Conservation (phyloP, 2,888 invertebrate species). For the Onchidella celtica region DNA sequence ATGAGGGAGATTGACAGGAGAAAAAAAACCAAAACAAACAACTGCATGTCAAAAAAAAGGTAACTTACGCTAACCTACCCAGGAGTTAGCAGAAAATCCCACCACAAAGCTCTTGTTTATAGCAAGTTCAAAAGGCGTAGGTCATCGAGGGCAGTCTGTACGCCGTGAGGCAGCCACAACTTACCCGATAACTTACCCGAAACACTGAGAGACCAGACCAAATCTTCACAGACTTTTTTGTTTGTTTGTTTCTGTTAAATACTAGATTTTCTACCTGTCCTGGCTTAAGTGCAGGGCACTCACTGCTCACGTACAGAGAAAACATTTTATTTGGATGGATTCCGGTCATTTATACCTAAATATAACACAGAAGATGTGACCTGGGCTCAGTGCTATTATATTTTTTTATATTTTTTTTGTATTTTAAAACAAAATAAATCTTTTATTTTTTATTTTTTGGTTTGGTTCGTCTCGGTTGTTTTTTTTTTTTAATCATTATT, state of each 20-base stretch:
- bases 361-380: conserved; percentile 20
- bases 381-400: conserved; percentile 12
- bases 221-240: conserved; percentile 21
- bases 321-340: too few species aligned
- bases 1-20: background rate
- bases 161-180: conserved; percentile 53
- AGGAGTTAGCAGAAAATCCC: conserved; percentile 35
- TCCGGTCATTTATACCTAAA: too few species aligned
- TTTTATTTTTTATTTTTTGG: conserved; percentile 7
- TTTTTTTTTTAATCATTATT: too few species aligned
- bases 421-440: conserved; percentile 18
- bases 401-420: background rate
- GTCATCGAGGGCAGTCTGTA: conserved; percentile 45
- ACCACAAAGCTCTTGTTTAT: conserved; percentile 35
- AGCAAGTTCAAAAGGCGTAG: conserved; percentile 41
- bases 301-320: too few species aligned
- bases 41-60: conserved; percentile 17
- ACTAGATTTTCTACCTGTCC: too few species aligned
- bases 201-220: conserved; percentile 39
- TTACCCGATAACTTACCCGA: conserved; percentile 62
- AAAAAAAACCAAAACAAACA: background rate
- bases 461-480: too few species aligned
- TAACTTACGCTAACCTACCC: conserved; percentile 47
- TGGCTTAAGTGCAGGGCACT: too few species aligned
- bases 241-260: background rate